These are phyloP conservation scores for Accipiter cooperii DNA, from an alignment of 2,113 vertebrate species.

Conservation along the genomic window DNA sequence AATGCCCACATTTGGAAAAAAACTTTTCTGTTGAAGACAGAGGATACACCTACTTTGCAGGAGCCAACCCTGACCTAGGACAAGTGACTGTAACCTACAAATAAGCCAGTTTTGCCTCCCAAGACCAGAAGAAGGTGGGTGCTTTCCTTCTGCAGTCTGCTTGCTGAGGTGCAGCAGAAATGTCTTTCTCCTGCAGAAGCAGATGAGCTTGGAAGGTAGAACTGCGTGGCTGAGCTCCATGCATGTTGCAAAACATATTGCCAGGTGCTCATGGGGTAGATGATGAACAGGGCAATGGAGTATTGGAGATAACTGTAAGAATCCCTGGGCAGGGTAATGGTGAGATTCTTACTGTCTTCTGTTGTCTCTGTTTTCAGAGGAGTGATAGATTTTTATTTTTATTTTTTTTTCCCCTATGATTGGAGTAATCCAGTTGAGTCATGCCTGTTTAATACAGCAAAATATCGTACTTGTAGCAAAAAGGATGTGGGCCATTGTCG, in stretches of 20 bases:
- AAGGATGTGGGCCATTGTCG: neutral
- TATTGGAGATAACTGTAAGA: rapidly evolving
- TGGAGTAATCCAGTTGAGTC: neutral
- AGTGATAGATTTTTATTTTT: neutral
- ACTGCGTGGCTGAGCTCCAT: neutral
- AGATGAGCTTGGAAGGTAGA: neutral
- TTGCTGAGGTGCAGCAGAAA: neutral
- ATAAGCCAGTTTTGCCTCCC: neutral
- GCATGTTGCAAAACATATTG: rapidly evolving
- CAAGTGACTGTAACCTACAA: neutral
- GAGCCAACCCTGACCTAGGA: neutral
- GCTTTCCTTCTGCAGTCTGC: neutral
- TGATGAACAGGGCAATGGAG: neutral
- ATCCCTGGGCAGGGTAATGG: neutral
- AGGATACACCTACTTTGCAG: neutral
- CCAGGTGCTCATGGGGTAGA: neutral
- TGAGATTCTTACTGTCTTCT: neutral
- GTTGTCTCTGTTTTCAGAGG: neutral
- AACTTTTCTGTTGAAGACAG: neutral
- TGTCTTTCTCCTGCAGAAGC: neutral
- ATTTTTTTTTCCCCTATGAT: rapidly evolving
- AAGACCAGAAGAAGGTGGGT: neutral
- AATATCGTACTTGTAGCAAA: neutral
- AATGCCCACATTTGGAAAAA: neutral
- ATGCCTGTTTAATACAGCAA: neutral